Evolutionary conservation across 1,140 invertebrate genomes (phyloP).

Genomic region (Drosophila melanogaster): Release_6_plus_ISO1_MT NT_033779.5:7045501-7046000

Average conservation of each 20-base stretch:
- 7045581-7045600: slow-evolving; percentile 47
- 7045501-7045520: slow-evolving; percentile 63
- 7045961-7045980: slow-evolving; percentile 64
- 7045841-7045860: slow-evolving; percentile 58
- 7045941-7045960: slow-evolving; percentile 63
- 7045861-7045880: slow-evolving; percentile 34
- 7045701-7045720: slow-evolving; percentile 24
- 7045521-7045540: slow-evolving; percentile 57
- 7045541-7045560: slow-evolving; percentile 29
- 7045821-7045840: slow-evolving; percentile 61
- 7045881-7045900: slow-evolving; percentile 34
- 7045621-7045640: slow-evolving; percentile 67
- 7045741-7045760: slow-evolving; percentile 11
- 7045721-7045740: not conserved
- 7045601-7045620: slow-evolving; percentile 51
- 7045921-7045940: slow-evolving; percentile 67
- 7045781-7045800: slow-evolving; percentile 10
- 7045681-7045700: slow-evolving; percentile 34
- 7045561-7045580: slow-evolving; percentile 55
- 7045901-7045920: slow-evolving; percentile 52
- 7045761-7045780: slow-evolving; percentile 64
- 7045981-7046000: slow-evolving; percentile 44
- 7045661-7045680: slow-evolving; percentile 60
- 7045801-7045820: slow-evolving; percentile 13
- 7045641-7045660: slow-evolving; percentile 35